Evolutionary conservation across 1,140 invertebrate genomes (phyloP).

Genomic region (Pogonomyrmex californicus): DNA sequence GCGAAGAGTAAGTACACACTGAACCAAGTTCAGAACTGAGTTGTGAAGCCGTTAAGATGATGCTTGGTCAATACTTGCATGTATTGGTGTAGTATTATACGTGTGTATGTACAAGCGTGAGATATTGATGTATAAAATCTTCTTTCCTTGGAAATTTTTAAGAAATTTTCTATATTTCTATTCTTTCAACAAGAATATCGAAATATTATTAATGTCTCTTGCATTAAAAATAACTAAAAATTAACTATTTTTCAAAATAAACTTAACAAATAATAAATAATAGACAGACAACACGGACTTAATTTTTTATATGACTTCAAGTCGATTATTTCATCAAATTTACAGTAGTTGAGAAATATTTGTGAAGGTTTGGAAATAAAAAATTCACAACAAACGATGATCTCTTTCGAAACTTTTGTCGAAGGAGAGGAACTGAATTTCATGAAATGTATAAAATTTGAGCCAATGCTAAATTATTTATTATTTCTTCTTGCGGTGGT

Average conservation of each 20-base stretch:
- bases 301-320: neutral
- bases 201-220: neutral
- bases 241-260: neutral
- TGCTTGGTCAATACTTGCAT: slow-evolving; percentile 8
- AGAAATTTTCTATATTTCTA: neutral
- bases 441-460: neutral
- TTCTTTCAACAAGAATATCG: neutral
- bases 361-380: neutral
- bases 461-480: neutral
- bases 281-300: neutral
- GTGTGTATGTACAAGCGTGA: neutral
- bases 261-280: neutral
- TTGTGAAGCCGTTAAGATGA: slow-evolving; percentile 23
- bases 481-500: neutral
- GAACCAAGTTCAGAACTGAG: slow-evolving; percentile 29
- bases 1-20: neutral
- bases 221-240: neutral
- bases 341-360: neutral
- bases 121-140: neutral
- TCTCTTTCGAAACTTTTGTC: neutral
- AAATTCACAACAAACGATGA: neutral
- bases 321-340: neutral
- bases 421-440: neutral
- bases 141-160: neutral
- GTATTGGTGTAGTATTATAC: neutral